phyloP scores from a whole-genome alignment of 2,113 vertebrate species.

The Myotis brandtii region DNA sequence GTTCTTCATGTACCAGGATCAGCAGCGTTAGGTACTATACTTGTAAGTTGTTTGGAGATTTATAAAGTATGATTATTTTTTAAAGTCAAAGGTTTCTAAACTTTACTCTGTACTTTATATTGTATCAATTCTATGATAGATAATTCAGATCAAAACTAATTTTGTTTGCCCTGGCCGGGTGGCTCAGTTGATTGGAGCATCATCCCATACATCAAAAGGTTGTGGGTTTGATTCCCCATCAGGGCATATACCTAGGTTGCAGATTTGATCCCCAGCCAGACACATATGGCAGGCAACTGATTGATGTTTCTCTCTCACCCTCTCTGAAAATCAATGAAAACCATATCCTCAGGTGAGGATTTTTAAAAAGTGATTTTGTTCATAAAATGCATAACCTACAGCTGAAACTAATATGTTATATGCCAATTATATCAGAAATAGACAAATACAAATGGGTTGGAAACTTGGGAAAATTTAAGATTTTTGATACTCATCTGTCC shows the following conservation, averaged over 20 bases:
- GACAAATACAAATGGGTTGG: slow-evolving; percentile 10
- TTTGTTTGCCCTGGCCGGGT: background rate
- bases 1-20: slow-evolving; percentile 42
- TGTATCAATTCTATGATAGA: slow-evolving; percentile 19
- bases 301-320: background rate
- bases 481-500: slow-evolving; percentile 38
- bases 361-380: slow-evolving; percentile 31
- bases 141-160: slow-evolving; percentile 53
- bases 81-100: slow-evolving; percentile 54
- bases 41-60: background rate
- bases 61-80: slow-evolving; percentile 56
- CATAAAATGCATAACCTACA: background rate
- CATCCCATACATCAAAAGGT: background rate
- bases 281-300: background rate
- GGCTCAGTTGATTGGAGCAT: background rate
- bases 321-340: no score
- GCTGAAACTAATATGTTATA: background rate
- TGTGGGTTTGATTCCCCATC: background rate
- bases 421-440: background rate
- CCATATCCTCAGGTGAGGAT: no score
- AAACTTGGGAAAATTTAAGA: background rate
- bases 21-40: background rate
- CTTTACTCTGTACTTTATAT: slow-evolving; percentile 14
- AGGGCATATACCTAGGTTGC: background rate
- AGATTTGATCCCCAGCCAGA: background rate